These are phyloP conservation scores for Erethizon dorsatum DNA, from an alignment of 2,797 vertebrate genomes.

Conservation along the genomic window DNA sequence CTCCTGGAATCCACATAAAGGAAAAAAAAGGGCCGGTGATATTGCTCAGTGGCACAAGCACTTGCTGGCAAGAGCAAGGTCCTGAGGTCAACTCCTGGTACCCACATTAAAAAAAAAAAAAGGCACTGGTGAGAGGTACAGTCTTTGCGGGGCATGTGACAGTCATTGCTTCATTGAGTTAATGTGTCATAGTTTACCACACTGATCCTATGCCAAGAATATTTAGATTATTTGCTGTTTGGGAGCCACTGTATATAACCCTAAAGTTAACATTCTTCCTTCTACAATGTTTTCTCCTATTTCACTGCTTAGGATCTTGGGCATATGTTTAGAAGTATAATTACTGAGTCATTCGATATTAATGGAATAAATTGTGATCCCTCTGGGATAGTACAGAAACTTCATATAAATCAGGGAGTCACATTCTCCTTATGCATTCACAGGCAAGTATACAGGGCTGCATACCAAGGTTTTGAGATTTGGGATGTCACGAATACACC, in stretches of 20 bases:
- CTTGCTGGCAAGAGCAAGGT: too few relatives aligned
- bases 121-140: neutral
- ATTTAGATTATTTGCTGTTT: neutral
- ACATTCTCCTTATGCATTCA: neutral
- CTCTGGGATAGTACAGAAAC: neutral
- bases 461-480: neutral
- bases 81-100: too few relatives aligned
- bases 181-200: neutral
- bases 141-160: neutral
- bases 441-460: neutral
- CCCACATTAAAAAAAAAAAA: neutral
- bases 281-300: neutral
- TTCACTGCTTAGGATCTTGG: neutral
- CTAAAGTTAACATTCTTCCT: neutral
- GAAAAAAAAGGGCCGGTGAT: too few relatives aligned
- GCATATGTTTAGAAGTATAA: neutral
- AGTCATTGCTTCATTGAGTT: neutral
- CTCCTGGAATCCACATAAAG: too few relatives aligned
- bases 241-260: neutral
- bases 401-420: neutral
- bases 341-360: conserved; percentile 17
- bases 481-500: neutral
- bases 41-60: too few relatives aligned
- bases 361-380: neutral
- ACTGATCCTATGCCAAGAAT: neutral